These are phyloP conservation scores for Drosophila multiciliata DNA, from an alignment of 2,888 invertebrate genomes.

Conservation along the genomic window DNA sequence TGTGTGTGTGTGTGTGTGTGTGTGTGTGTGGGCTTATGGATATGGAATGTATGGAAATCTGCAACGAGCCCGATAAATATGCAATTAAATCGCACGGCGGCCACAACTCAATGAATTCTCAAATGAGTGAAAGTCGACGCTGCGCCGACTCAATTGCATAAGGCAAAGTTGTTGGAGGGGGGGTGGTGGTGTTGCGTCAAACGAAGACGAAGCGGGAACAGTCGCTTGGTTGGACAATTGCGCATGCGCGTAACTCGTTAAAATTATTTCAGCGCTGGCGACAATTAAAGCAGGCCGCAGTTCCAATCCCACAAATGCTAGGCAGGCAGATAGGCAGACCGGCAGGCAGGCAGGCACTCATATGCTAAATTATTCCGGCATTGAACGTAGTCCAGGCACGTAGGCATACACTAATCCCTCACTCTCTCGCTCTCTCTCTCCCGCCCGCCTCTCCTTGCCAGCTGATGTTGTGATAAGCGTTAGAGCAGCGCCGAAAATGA, in stretches of 20 bases:
- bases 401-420: conserved; percentile 13
- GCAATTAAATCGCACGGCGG: conserved; percentile 52
- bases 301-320: conserved; percentile 9
- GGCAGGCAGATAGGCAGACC: background rate
- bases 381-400: conserved; percentile 68
- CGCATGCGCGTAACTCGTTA: conserved; percentile 77
- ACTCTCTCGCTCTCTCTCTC: background rate
- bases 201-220: conserved; percentile 29
- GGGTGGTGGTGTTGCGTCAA: background rate
- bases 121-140: conserved; percentile 71
- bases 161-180: background rate
- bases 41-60: conserved; percentile 30
- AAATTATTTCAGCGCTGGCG: conserved; percentile 61
- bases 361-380: conserved; percentile 42
- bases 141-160: conserved; percentile 50
- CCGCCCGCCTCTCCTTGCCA: background rate
- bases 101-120: conserved; percentile 70
- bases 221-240: conserved; percentile 75
- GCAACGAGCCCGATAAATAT: conserved; percentile 41
- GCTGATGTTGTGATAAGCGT: conserved; percentile 49
- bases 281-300: conserved; percentile 62
- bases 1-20: background rate
- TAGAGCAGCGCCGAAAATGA: conserved; percentile 42
- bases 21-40: background rate
- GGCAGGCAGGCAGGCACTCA: conserved; percentile 8